Percentiles rank a stretch among this genome's conserved stretches.
Conservation (phyloP, 2,113 vertebrate species). For the Beaufortia kweichowensis region DNA sequence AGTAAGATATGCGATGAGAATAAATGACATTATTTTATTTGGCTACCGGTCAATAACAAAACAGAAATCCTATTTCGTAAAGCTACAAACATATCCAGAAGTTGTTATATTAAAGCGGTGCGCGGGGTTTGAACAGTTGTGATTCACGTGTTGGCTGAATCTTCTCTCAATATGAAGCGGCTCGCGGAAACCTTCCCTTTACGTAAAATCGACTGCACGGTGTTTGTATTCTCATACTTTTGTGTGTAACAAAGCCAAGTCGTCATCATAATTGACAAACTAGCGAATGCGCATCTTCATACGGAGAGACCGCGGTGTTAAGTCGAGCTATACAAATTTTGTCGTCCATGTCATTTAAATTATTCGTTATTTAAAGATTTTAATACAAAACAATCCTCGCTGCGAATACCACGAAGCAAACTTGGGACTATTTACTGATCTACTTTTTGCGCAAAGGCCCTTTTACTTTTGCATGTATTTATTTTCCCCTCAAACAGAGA, state of each 20-base stretch:
- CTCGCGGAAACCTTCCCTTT: neutral
- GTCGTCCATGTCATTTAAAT: neutral
- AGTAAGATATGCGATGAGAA: neutral
- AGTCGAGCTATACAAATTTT: neutral
- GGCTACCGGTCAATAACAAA: neutral
- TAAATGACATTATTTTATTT: neutral
- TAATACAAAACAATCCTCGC: neutral
- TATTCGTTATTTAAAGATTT: neutral
- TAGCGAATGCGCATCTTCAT: conserved; percentile 7
- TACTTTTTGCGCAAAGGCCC: neutral
- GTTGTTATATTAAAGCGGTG: neutral
- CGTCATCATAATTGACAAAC: neutral
- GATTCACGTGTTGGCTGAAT: conserved; percentile 23
- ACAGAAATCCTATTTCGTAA: neutral
- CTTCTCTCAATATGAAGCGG: neutral
- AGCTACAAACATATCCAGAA: neutral
- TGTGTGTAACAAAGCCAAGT: neutral
- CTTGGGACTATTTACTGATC: neutral
- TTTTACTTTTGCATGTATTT: neutral
- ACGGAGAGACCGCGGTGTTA: neutral
- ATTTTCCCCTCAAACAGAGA: neutral
- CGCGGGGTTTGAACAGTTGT: neutral
- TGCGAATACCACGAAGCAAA: neutral
- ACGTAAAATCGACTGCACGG: neutral
- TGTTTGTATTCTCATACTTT: neutral